Evolutionary conservation across 2,797 vertebrate genomes (phyloP).

Genomic region (Microctenopoma lineatum): DNA sequence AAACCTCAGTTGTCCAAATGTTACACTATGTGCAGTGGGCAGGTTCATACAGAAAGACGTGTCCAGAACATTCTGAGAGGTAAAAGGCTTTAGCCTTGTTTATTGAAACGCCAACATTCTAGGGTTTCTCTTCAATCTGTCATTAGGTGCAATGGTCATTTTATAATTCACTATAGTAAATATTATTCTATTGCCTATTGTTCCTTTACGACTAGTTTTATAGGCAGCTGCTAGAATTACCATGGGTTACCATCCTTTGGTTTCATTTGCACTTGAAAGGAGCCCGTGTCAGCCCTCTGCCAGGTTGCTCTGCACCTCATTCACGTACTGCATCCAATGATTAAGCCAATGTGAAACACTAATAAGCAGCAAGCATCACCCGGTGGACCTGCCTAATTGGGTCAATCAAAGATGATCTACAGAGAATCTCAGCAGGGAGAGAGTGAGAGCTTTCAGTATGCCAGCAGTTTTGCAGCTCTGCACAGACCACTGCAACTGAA

Average conservation of each 20-base stretch:
- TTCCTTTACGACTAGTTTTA: constrained; percentile 22
- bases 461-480: constrained; percentile 56
- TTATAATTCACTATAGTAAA: no score
- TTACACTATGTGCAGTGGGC: no score
- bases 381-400: constrained; percentile 78
- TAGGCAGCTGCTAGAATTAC: constrained; percentile 63
- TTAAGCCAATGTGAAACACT: constrained; percentile 77
- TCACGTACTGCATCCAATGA: constrained; percentile 72
- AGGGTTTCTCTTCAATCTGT: no score
- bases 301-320: constrained; percentile 70
- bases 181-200: no score
- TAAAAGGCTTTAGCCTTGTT: no score
- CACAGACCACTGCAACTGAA: constrained; percentile 58
- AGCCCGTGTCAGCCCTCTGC: constrained; percentile 55
- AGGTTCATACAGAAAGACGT: no score
- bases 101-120: no score
- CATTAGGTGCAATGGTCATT: no score
- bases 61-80: no score
- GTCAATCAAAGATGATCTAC: constrained; percentile 80
- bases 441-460: constrained; percentile 51
- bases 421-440: constrained; percentile 60
- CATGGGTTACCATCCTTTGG: constrained; percentile 60
- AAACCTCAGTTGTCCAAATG: no score
- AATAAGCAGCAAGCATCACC: constrained; percentile 79
- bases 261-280: constrained; percentile 77